Conservation (phyloP, 2,113 vertebrate species). For the Phalacrocorax aristotelis region DNA sequence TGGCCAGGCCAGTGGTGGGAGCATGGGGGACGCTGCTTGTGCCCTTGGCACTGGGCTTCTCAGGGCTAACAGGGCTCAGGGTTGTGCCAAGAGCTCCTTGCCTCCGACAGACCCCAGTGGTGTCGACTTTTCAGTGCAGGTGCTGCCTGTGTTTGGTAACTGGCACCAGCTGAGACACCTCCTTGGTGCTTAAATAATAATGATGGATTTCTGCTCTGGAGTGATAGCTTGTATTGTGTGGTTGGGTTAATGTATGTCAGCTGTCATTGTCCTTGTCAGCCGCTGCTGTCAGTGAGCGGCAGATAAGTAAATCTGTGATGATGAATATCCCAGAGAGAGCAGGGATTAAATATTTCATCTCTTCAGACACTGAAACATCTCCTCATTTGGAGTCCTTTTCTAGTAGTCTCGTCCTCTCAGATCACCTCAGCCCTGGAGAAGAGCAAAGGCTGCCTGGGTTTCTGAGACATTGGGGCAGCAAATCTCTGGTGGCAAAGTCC, state of each 20-base stretch:
- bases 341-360: constrained; percentile 24
- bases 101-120: neutral
- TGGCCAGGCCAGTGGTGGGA: neutral
- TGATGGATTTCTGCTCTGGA: constrained; percentile 34
- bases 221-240: neutral
- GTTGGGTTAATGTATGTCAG: constrained; percentile 51
- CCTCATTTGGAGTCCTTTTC: neutral
- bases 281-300: neutral
- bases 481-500: neutral
- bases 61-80: neutral
- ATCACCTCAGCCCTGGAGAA: neutral
- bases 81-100: rapidly evolving
- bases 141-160: neutral
- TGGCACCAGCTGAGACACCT: neutral
- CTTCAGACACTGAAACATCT: constrained; percentile 14
- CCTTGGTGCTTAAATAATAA: neutral
- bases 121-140: neutral
- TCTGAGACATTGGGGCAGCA: rapidly evolving
- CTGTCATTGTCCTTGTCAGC: constrained; percentile 52
- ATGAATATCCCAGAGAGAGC: constrained; percentile 28
- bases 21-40: rapidly evolving
- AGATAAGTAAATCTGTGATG: constrained; percentile 50
- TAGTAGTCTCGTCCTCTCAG: neutral
- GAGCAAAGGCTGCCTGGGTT: neutral
- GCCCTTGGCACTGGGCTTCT: neutral